Evolutionary conservation across 2,888 invertebrate genomes (phyloP).

Genomic region (Elaeidobius kamerunicus): DNA sequence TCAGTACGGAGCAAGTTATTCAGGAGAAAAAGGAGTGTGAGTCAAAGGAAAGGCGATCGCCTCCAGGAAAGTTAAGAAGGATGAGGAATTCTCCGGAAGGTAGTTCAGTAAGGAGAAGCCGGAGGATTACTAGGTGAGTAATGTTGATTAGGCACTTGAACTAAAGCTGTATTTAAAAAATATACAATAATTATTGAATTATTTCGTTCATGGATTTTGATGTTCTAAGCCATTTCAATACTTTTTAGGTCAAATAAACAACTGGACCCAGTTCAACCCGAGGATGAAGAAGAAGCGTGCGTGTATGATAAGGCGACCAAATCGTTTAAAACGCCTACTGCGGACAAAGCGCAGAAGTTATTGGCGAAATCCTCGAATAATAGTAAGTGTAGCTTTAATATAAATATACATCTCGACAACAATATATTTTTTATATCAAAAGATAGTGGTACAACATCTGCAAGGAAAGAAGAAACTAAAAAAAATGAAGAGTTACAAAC

Average conservation of each 20-base stretch:
- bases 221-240: too few species aligned
- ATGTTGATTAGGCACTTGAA: neutral
- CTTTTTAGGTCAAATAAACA: neutral
- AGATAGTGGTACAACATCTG: neutral
- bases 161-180: neutral
- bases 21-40: too few species aligned
- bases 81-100: neutral
- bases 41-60: too few species aligned
- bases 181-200: neutral
- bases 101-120: neutral
- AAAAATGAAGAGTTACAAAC: neutral
- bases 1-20: too few species aligned
- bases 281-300: slow-evolving; percentile 1
- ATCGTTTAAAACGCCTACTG: slow-evolving; percentile 1
- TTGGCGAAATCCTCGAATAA: neutral
- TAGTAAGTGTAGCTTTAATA: neutral
- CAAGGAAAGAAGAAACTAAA: too few species aligned
- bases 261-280: neutral
- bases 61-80: too few species aligned
- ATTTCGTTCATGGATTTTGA: too few species aligned
- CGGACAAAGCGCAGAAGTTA: neutral
- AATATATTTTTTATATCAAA: neutral
- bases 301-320: slow-evolving; percentile 2
- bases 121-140: slow-evolving; percentile 1
- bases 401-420: neutral